Evolutionary conservation across 2,888 invertebrate genomes (phyloP), one percentile per base, ranked within the genome.

Genomic region (Orthonevra nobilis): DNA sequence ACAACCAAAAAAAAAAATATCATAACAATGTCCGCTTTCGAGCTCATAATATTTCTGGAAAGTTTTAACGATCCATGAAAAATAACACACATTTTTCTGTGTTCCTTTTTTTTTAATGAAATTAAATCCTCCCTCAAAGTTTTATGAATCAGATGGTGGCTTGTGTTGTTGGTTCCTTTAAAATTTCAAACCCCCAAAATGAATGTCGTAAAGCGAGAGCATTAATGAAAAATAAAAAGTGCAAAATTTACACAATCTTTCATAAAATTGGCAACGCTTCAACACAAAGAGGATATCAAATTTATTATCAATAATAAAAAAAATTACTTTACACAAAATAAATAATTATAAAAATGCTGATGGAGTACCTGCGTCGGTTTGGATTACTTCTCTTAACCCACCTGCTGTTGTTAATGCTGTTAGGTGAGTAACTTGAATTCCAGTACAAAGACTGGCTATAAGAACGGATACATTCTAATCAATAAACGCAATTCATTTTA

Each of bases 321-420:
- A 64, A 77, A 56, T n/a, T 42, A 44, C 63, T 15, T 10, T 50
- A 48, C n/a, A 42, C 34, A 40, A 44, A 20, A 10, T 23, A 60
- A 40, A 54, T 61, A 61, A 56, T 61, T 61, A 61, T 28, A 79
- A 81, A 82, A 83, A 86, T 86, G 86, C 83, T 84, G 85, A 84
- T 84, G 84, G 86, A 85, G 82, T 83, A 83, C 82, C 83, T 82
- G 74, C 82, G 83, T 61, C 84, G 84, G 58, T 82, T 83, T 68
- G 85, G 84, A 83, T 83, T 83, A 75, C 81, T 84, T 66, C 83
- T 85, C 83, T 82, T 83, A 74, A 81, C 83, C 81, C 85, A 86
- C 72, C 84, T 87, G 82, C 84, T 87, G 85, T 82, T 87, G 77
- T 70, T 87, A 28, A 83, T 87, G 83, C 72, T 87, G 48, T 82